Base-by-base conservation (phyloP, 2,888 invertebrate species). In the Mechanitis messenoides region DNA sequence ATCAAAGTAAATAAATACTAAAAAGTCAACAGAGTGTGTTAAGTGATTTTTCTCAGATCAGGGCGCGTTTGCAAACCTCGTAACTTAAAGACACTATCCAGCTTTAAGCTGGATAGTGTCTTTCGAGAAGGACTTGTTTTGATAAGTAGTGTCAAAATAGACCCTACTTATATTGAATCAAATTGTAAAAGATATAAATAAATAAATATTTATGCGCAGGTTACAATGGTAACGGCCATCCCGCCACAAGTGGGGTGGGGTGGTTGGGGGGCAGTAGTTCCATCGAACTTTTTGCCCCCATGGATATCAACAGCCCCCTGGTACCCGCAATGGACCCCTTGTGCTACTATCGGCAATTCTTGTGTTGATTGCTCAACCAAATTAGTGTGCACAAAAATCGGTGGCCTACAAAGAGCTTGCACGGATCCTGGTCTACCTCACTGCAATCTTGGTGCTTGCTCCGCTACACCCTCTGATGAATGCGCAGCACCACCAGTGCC, bases 401-500 rank as follows among this genome's bases (percentile, higher is more conserved):
- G 90, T 3, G 85, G 82, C 3, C 67, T 89, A 0, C 75, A 81
- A 59, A 77, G 75, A 11, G 68, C 82, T 7, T 90, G 90, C 71
- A 69, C 74, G 2, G 90, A 89, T 70, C 88, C 89, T 0, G 76
- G 82, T 1, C 68, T 83, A 28, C 90, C 90, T 0, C 79, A 84
- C 72, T 90, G 90, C 76, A 88, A 87, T 73, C 76, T 84, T 9
- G 90, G 90, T n/a, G 78, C 78, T 61, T 90, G 90, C 73, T 88
- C 90, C 0, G 88, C 87, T 6, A 87, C 88, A 0, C 87, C 90
- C 0, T 64, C 85, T 1, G 80, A 69, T 0, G 85, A 78, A 60
- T 90, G 90, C 61, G 80, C 79, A 0, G 65, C 71, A 1, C 47
- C 70, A 5, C 66, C 55, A 0, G 69, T 57, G 3, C 66, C 71